phyloP scores from a whole-genome alignment of 2,888 invertebrate species.

The Oxyscelio sp. region DNA sequence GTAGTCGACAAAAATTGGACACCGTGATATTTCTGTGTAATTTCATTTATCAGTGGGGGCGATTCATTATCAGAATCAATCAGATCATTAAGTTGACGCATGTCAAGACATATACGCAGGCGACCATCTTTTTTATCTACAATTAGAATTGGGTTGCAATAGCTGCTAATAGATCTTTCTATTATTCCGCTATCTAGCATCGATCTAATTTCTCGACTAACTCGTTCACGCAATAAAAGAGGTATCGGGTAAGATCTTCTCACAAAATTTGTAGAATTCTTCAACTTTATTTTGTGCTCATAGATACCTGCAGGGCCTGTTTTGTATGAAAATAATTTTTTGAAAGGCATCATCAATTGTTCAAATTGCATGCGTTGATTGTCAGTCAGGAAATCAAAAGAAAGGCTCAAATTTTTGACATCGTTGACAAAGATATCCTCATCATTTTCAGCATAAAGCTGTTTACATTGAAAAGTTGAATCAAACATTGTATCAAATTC shows the following conservation, averaged over 20 bases:
- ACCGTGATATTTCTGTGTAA: slow-evolving; percentile 64
- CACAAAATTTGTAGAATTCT: slow-evolving; percentile 69
- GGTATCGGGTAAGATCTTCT: slow-evolving; percentile 56
- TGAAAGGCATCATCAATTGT: background rate
- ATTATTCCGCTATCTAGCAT: slow-evolving; percentile 79
- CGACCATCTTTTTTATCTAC: slow-evolving; percentile 74
- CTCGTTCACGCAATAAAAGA: background rate
- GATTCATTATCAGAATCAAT: no score
- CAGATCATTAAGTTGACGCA: no score
- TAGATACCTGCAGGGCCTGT: slow-evolving; percentile 57
- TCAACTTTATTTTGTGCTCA: slow-evolving; percentile 78
- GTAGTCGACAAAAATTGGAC: slow-evolving; percentile 57
- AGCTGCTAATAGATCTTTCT: no score
- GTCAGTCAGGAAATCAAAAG: no score
- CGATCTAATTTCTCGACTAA: slow-evolving; percentile 61
- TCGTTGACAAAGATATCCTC: no score
- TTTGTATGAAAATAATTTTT: slow-evolving; percentile 27
- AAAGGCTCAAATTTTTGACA: no score
- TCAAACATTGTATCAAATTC: no score
- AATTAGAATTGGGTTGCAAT: slow-evolving; percentile 75
- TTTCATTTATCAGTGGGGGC: no score
- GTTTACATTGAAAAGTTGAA: no score
- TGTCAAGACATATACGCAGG: slow-evolving; percentile 80
- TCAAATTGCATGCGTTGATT: no score
- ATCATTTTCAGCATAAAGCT: no score